These are phyloP conservation scores for Drosophila hydei DNA, from an alignment of 1,140 invertebrate species.

Conservation along the genomic window DNA sequence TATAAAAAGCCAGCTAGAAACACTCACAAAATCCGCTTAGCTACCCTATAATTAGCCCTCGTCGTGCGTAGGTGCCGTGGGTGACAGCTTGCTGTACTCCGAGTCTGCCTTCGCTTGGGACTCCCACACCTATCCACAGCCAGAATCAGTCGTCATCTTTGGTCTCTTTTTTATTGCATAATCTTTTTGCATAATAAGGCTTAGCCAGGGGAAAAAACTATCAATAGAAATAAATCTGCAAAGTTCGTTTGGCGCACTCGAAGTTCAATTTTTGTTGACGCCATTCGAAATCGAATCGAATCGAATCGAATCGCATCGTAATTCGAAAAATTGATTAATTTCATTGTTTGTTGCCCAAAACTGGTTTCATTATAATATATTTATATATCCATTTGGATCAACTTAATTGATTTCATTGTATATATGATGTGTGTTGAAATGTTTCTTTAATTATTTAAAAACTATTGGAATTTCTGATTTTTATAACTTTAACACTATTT, in stretches of 20 bases:
- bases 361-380: neutral
- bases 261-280: constrained; percentile 54
- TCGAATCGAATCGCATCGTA: constrained; percentile 70
- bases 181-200: constrained; percentile 69
- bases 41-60: constrained; percentile 69
- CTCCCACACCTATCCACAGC: neutral
- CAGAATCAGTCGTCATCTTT: constrained; percentile 23
- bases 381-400: neutral
- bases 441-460: neutral
- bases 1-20: constrained; percentile 12
- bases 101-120: neutral
- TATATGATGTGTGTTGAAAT: neutral
- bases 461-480: too few species aligned
- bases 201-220: constrained; percentile 28
- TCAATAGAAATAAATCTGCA: constrained; percentile 64
- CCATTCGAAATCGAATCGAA: constrained; percentile 54
- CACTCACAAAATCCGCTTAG: constrained; percentile 71
- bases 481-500: too few species aligned
- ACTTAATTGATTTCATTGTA: constrained; percentile 4
- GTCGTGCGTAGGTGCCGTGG: constrained; percentile 42
- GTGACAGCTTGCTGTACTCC: neutral
- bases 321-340: constrained; percentile 69
- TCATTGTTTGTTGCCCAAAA: constrained; percentile 60
- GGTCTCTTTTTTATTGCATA: constrained; percentile 64
- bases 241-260: constrained; percentile 47